A percentile compares a stretch with the other conserved stretches of the same genome.
Evolutionary conservation across 2,797 vertebrate species (phyloP).

Genomic region (Tympanoctomys barrerae): DNA sequence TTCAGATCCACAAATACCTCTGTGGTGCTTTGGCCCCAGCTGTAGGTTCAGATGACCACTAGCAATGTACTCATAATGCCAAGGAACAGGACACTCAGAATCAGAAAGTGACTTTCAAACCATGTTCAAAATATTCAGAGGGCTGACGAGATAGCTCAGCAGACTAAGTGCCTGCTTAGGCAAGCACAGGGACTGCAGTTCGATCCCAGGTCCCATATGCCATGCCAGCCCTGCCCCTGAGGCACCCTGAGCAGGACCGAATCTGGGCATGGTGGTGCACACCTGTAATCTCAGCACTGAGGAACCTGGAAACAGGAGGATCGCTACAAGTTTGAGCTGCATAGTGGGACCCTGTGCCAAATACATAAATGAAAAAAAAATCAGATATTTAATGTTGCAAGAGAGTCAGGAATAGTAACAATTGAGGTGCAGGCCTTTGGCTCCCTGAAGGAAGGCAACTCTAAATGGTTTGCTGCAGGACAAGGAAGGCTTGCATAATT

Average conservation of each 20-base stretch:
- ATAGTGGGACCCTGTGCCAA: too few relatives aligned
- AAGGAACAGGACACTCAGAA: not conserved
- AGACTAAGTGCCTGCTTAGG: too few relatives aligned
- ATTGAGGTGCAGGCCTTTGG: not conserved
- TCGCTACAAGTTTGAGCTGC: too few relatives aligned
- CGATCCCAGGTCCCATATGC: too few relatives aligned
- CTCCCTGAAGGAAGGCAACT: not conserved
- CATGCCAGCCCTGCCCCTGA: too few relatives aligned
- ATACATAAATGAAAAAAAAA: too few relatives aligned
- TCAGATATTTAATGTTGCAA: not conserved
- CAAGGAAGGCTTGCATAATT: not conserved
- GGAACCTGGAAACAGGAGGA: too few relatives aligned
- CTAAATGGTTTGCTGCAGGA: not conserved
- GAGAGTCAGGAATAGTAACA: not conserved
- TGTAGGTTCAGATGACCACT: not conserved
- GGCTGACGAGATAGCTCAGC: too few relatives aligned
- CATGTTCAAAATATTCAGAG: not conserved
- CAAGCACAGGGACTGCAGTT: too few relatives aligned
- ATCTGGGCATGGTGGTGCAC: too few relatives aligned
- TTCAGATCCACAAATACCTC: not conserved
- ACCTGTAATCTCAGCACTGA: too few relatives aligned
- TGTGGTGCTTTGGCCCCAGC: not conserved
- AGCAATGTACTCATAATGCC: not conserved
- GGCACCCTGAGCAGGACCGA: too few relatives aligned
- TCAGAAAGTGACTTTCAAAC: slow-evolving; percentile 38